Base-by-base conservation (phyloP, 2,797 vertebrate species). In the Ataeniobius toweri region DNA sequence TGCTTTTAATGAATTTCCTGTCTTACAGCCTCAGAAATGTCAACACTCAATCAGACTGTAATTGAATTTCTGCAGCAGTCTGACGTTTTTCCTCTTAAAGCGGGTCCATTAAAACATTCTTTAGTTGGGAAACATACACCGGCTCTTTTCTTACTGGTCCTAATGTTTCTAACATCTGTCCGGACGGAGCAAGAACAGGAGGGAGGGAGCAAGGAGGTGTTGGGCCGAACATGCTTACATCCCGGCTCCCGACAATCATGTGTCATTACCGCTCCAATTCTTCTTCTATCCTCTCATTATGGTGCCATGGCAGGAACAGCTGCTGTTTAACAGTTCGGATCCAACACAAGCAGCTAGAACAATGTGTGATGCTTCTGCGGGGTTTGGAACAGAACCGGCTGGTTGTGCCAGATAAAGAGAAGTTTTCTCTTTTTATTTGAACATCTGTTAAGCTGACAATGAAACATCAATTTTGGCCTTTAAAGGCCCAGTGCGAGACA, bases 1-100 rank as follows among this genome's bases (percentile, higher is more conserved):
- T 88, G 86, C 85, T 80, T 93, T 89, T 93, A 92, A 94, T 93
- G 92, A 94, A 94, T 91, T 94, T 95, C 93, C 94, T 95, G 94
- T 93, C 93, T 84, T 82, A 82, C 85, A 72, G 90, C 91, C 93
- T 94, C 92, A 93, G 86, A 94, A 95, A 94, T 93, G 94, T 95
- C 94, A 95, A 94, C 94, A 93, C 89, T 94, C 94, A 93, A 94
- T 94, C 94, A 93, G 75, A 48, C 80, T 44, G 84, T 93, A 95
- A 94, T 93, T 93, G 93, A 95, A 94, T 92, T 90, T 90, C 87
- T 94, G 44, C 92, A 89, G 89, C 90, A 77, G 88, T 90, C 88
- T 89, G 84, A 86, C 79, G 71, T 85, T 84, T 86, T 73, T 84
- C 61, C 89, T 91, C 83, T 81, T 88, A 84, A 85, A 87, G 84